Base-by-base conservation (phyloP, 2,113 vertebrate genomes). In the Cryptoleucopteryx plumbea region DNA sequence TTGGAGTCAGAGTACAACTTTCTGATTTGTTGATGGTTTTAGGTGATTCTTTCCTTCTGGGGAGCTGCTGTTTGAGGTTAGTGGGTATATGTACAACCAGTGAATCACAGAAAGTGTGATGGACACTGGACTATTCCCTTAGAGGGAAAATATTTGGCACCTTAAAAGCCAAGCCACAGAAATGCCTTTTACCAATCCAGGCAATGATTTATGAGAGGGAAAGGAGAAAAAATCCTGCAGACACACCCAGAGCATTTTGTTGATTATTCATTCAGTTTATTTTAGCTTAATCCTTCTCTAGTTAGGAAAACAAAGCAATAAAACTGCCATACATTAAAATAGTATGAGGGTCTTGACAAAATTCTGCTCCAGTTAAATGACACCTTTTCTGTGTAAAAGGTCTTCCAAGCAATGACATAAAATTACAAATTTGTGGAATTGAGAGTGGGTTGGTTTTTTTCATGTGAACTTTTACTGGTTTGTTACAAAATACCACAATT, bases 131-230 rank as follows among this genome's bases (percentile, higher is more conserved):
- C 48, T 82, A 8, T 71, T 84, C 45, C 42, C 26, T 82, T 67
- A 26, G 53, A 88, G 42, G 32, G 36, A 83, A 92, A 93, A 32
- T 91, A 88, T 94, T 91, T 86, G 72, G 8, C 74, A 29, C 88
- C 47, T 90, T 72, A 48, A 66, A 88, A 40, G 38, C 50, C 75
- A 95, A 61, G 61, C 63, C 5, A 2, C 55, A 78, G 34, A 78
- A 81, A 84, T 52, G 42, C n/a, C 25, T 73, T 92, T 72, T 88
- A 73, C 40, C 67, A 83, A 77, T 58, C 53, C 67, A 66, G 61
- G 26, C 47, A 61, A 15, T 68, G n/a, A 50, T 58, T 88, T 86
- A 17, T 31, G 67, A 71, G 79, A 67, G 9, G 31, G 22, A 89
- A 83, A 75, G 34, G 47, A 71, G 16, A 50, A 80, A 77, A 93